Evolutionary conservation across 2,888 invertebrate species (phyloP).

Genomic region (Archaeoteleia sp.): DNA sequence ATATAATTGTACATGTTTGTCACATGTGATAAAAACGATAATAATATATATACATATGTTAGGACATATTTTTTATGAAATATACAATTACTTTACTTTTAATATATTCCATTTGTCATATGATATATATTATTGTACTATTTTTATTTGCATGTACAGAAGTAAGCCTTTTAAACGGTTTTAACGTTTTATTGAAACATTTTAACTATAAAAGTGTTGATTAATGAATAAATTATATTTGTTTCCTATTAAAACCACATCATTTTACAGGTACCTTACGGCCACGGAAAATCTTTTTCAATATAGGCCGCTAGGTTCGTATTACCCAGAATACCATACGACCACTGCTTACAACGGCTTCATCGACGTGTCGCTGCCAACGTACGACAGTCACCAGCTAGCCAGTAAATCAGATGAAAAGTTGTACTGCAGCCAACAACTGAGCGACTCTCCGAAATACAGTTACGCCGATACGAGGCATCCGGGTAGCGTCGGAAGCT

Average conservation of each 20-base stretch:
- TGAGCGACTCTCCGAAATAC: constrained; percentile 77
- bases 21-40: too few species aligned
- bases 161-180: too few species aligned
- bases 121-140: too few species aligned
- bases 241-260: background rate
- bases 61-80: too few species aligned
- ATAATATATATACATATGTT: too few species aligned
- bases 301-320: constrained; percentile 89
- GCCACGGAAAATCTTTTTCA: constrained; percentile 90
- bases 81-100: too few species aligned
- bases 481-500: constrained; percentile 67
- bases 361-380: constrained; percentile 83
- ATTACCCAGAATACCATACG: constrained; percentile 87
- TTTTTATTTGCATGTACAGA: too few species aligned
- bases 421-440: constrained; percentile 79
- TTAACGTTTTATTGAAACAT: too few species aligned
- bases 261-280: constrained; percentile 81
- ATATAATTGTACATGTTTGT: too few species aligned
- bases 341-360: constrained; percentile 87
- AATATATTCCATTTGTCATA: too few species aligned
- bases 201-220: too few species aligned
- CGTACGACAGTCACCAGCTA: constrained; percentile 79
- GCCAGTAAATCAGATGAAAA: constrained; percentile 78
- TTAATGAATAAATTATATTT: constrained; percentile 4
- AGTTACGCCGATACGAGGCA: constrained; percentile 70